These are phyloP conservation scores for Bombus terrestris DNA, from an alignment of 1,140 invertebrate genomes.

Conservation along the genomic window DNA sequence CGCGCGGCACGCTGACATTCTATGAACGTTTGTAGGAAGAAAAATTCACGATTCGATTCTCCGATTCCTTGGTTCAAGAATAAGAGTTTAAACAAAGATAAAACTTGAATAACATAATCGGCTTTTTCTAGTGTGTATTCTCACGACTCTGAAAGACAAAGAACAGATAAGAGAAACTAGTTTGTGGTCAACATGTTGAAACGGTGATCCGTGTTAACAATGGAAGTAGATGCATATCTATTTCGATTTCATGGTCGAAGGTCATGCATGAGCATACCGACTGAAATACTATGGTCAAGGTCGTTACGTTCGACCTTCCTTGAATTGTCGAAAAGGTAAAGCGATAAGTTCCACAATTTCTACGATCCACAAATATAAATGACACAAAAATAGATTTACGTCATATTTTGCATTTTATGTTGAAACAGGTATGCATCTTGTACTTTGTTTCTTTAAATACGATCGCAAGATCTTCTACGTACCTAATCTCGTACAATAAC, in stretches of 20 bases:
- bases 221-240: slow-evolving; percentile 46
- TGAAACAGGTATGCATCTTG: background rate
- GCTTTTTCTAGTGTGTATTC: background rate
- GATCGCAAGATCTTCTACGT: too few relatives aligned
- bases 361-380: background rate
- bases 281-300: slow-evolving; percentile 28
- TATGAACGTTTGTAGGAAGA: background rate
- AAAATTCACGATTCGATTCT: background rate
- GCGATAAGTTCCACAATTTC: background rate
- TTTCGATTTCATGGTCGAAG: slow-evolving; percentile 33
- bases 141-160: slow-evolving; percentile 14
- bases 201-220: slow-evolving; percentile 44
- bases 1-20: too few relatives aligned
- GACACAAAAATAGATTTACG: background rate
- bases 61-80: too few relatives aligned
- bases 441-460: background rate
- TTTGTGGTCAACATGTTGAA: slow-evolving; percentile 41
- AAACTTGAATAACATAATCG: background rate
- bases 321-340: background rate
- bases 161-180: slow-evolving; percentile 27
- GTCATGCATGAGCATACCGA: background rate
- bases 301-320: background rate
- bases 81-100: too few relatives aligned
- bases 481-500: background rate
- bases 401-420: background rate